A percentile compares a stretch with the other conserved stretches of the same genome.
These are phyloP conservation scores for Oscheius myriophilus DNA, from an alignment of 2,888 invertebrate species.

Conservation along the genomic window DNA sequence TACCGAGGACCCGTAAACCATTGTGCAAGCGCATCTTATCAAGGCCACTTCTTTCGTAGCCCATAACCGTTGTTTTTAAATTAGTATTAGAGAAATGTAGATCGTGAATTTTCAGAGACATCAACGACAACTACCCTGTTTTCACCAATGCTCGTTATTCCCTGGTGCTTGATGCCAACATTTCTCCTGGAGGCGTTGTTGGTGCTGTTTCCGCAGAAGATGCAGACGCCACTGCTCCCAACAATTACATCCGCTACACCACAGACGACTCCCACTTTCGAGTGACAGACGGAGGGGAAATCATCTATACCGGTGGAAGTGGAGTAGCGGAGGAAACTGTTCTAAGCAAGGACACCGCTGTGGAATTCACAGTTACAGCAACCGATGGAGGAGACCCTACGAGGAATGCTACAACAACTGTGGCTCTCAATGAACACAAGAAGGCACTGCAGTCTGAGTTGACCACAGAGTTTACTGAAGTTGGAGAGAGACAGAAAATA, in stretches of 20 bases:
- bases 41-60: no score
- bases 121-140: conserved; percentile 48
- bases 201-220: conserved; percentile 44
- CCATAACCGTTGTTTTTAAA: no score
- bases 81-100: no score
- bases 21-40: no score
- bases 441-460: conserved; percentile 40
- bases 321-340: conserved; percentile 15
- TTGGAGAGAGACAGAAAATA: conserved; percentile 41
- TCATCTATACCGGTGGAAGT: conserved; percentile 37
- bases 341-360: conserved; percentile 32
- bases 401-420: conserved; percentile 26
- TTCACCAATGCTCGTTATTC: conserved; percentile 49
- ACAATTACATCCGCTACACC: conserved; percentile 40
- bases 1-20: conserved; percentile 71
- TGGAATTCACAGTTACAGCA: conserved; percentile 46
- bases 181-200: conserved; percentile 42
- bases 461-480: conserved; percentile 46
- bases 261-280: conserved; percentile 38
- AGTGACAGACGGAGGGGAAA: conserved; percentile 44
- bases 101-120: conserved; percentile 39
- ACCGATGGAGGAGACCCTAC: conserved; percentile 42
- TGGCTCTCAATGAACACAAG: conserved; percentile 49
- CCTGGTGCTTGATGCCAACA: conserved; percentile 46
- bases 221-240: conserved; percentile 48